These are phyloP conservation scores for Hyppa rectilinea DNA, from an alignment of 2,888 invertebrate genomes.

Conservation along the genomic window DNA sequence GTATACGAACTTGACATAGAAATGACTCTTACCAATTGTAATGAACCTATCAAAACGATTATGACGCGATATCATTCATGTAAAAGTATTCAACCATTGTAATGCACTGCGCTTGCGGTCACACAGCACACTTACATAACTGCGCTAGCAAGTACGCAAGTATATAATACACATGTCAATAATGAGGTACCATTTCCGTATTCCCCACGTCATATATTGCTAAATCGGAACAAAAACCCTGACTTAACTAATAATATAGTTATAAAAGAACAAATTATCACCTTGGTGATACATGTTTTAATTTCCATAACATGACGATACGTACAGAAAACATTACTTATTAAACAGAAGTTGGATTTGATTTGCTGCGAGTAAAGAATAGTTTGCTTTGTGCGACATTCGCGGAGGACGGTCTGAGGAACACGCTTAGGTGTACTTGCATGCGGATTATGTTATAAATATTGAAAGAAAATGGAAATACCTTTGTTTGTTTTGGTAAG, in stretches of 20 bases:
- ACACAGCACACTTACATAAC: constrained; percentile 3
- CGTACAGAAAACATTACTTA: constrained; percentile 18
- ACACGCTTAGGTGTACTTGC: constrained; percentile 12
- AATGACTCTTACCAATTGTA: not conserved
- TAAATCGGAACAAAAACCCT: not conserved
- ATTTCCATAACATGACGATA: constrained; percentile 43
- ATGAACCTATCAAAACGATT: not conserved
- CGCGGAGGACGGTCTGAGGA: not conserved
- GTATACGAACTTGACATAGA: not conserved
- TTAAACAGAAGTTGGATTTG: constrained; percentile 23
- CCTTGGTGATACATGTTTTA: constrained; percentile 39
- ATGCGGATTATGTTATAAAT: constrained; percentile 28
- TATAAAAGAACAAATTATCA: constrained; percentile 34
- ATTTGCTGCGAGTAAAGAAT: not conserved
- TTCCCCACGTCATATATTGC: not conserved
- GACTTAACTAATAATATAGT: constrained; percentile 3
- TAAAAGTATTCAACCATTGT: constrained; percentile 20
- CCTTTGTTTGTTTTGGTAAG: constrained; percentile 47
- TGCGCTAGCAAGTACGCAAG: not conserved
- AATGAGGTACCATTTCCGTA: not conserved
- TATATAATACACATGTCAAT: constrained; percentile 10
- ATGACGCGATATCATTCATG: not conserved
- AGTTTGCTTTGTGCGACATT: not conserved
- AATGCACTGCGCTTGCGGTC: not conserved
- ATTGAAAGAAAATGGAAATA: constrained; percentile 44